phyloP scores from a whole-genome alignment of 1,140 invertebrate genomes.

The Aradophagus sp. region DNA sequence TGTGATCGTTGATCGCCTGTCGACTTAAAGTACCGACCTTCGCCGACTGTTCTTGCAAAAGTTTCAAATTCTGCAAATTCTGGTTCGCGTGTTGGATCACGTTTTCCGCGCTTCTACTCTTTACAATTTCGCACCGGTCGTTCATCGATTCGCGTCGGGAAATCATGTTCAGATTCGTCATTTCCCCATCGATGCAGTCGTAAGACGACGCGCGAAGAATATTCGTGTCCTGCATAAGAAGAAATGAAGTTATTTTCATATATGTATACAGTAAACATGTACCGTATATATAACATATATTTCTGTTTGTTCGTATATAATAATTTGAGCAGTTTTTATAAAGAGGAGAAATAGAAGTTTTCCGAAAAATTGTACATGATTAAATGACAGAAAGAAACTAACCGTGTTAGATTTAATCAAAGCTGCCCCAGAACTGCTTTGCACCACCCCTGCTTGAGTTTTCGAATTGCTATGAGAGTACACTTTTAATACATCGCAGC shows the following conservation, averaged over 20 bases:
- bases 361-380: too few species aligned
- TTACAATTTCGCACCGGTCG: slow-evolving; percentile 49
- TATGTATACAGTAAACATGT: slow-evolving; percentile 2
- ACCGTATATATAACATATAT: too few species aligned
- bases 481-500: slow-evolving; percentile 70
- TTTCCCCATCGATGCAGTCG: slow-evolving; percentile 43
- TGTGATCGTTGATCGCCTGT: slow-evolving; percentile 29
- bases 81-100: slow-evolving; percentile 64
- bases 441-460: slow-evolving; percentile 66
- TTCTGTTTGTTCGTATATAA: too few species aligned
- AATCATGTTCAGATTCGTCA: slow-evolving; percentile 42
- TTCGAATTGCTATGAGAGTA: slow-evolving; percentile 71
- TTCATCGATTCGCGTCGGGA: slow-evolving; percentile 47
- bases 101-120: slow-evolving; percentile 55
- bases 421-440: slow-evolving; percentile 70
- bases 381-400: too few species aligned
- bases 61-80: slow-evolving; percentile 67
- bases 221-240: slow-evolving; percentile 33
- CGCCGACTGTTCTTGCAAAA: slow-evolving; percentile 61
- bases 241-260: background rate
- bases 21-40: slow-evolving; percentile 53
- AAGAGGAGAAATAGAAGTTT: background rate
- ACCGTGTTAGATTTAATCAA: slow-evolving; percentile 66
- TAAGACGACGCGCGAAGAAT: slow-evolving; percentile 46
- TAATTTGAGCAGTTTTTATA: too few species aligned